Evolutionary conservation across 1,140 invertebrate genomes (phyloP).

Genomic region (Meteorus sp.): DNA sequence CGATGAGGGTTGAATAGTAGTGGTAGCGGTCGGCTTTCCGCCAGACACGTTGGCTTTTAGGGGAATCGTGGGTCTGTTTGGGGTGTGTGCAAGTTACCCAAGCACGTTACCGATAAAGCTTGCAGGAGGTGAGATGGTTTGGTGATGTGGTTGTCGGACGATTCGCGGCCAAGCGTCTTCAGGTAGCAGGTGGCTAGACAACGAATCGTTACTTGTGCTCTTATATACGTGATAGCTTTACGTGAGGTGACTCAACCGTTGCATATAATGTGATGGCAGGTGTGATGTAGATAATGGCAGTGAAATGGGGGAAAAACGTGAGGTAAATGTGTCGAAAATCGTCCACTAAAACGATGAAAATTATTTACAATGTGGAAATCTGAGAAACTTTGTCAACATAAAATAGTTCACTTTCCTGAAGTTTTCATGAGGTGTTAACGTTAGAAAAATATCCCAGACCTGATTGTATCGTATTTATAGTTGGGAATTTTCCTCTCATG

Average conservation of each 20-base stretch:
- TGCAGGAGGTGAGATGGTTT: not conserved
- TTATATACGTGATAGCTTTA: conserved; percentile 6
- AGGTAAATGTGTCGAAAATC: too few species aligned
- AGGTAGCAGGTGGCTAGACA: conserved; percentile 8
- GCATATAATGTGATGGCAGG: conserved; percentile 2
- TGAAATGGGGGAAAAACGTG: conserved; percentile 8
- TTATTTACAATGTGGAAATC: too few species aligned
- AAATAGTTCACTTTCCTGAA: too few species aligned
- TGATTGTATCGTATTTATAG: too few species aligned
- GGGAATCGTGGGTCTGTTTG: conserved; percentile 6
- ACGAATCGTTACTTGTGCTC: conserved; percentile 6
- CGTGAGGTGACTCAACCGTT: not conserved
- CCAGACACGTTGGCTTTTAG: conserved; percentile 13
- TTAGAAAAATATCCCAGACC: too few species aligned
- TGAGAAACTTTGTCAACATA: too few species aligned
- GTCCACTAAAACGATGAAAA: too few species aligned
- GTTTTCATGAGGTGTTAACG: too few species aligned
- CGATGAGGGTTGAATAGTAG: too few species aligned
- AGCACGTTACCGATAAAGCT: conserved; percentile 7
- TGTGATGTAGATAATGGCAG: not conserved
- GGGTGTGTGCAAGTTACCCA: too few species aligned
- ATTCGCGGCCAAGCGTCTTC: conserved; percentile 3
- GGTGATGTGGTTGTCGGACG: not conserved
- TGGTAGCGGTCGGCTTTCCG: not conserved
- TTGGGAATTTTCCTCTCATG: too few species aligned